Percentiles rank a stretch among this genome's conserved stretches.
Evolutionary conservation across 2,113 vertebrate species (phyloP).

Genomic region (Mastomys coucha): DNA sequence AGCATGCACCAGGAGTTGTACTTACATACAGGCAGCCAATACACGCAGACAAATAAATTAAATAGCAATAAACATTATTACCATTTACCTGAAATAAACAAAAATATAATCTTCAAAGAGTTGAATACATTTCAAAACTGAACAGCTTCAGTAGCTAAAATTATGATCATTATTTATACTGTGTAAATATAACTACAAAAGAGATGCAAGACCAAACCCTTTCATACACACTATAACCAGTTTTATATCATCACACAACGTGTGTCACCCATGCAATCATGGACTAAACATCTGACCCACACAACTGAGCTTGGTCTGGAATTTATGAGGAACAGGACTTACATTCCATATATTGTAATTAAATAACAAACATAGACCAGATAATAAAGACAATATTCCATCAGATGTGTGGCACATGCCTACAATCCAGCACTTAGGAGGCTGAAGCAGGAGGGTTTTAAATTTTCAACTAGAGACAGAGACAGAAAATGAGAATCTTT

Average conservation of each 20-base stretch:
- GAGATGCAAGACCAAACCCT: neutral
- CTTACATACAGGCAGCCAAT: neutral
- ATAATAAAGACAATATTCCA: neutral
- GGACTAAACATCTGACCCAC: neutral
- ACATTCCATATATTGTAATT: neutral
- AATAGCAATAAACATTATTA: neutral
- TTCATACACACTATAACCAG: neutral
- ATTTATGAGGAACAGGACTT: neutral
- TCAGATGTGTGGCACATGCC: neutral
- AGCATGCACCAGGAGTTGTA: neutral
- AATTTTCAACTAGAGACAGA: neutral
- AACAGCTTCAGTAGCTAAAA: constrained; percentile 37
- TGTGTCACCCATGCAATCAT: neutral
- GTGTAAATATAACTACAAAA: constrained; percentile 22
- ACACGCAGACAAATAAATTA: neutral
- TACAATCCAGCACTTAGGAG: neutral
- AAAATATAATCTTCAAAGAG: constrained; percentile 18
- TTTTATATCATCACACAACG: neutral
- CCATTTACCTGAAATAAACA: constrained; percentile 25
- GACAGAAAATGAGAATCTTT: neutral
- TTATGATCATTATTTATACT: constrained; percentile 14
- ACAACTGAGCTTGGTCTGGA: neutral
- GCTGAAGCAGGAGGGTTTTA: neutral
- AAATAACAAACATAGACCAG: neutral
- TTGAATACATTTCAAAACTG: constrained; percentile 31